Evolutionary conservation across 2,888 invertebrate genomes (phyloP), one percentile per base, ranked within the genome.

Genomic region (Hedychridium roseum): DNA sequence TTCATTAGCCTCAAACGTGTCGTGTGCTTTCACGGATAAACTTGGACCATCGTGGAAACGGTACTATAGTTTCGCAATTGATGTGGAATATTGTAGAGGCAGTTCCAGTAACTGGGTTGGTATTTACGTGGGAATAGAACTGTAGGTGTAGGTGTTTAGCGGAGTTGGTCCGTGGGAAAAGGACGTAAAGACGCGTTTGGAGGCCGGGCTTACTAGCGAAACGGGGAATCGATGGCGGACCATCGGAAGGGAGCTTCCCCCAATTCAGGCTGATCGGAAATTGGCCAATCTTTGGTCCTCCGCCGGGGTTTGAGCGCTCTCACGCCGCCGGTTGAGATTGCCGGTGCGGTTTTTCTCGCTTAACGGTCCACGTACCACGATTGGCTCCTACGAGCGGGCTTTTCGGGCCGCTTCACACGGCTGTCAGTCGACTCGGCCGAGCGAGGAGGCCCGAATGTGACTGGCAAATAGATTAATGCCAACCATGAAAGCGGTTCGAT

Each of bases 281-380:
- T 66, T 68, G 66, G 60, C 56, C 60, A 62, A 68, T 64, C 64
- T 66, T 50, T 54, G 41, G 42, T 38, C 48, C 45, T 16, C 30
- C 41, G 20, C 15, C 20, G 40, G 21, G 32, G 47, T 43, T 39
- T 43, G 35, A 35, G 34, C 43, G 39, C 34, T 31, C 43, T 32
- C 37, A 16, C 35, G 23, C 15, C 46, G 38, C 37, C 48, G 37
- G n/a, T 32, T 36, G 54, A 57, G 57, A 59, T 65, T 60, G 56
- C 59, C 43, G 35, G 44, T 42, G 50, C 47, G 51, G 54, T 57
- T 63, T 59, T 63, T 57, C 54, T 43, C 43, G 50, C 46, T 59
- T 62, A 61, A 59, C 52, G 50, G 45, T 53, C 42, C 47, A 45
- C 49, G 50, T 50, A 48, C 44, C 53, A 43, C 46, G 54, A 62